phyloP scores from a whole-genome alignment of 2,888 invertebrate species.

The Dolomedes plantarius region DNA sequence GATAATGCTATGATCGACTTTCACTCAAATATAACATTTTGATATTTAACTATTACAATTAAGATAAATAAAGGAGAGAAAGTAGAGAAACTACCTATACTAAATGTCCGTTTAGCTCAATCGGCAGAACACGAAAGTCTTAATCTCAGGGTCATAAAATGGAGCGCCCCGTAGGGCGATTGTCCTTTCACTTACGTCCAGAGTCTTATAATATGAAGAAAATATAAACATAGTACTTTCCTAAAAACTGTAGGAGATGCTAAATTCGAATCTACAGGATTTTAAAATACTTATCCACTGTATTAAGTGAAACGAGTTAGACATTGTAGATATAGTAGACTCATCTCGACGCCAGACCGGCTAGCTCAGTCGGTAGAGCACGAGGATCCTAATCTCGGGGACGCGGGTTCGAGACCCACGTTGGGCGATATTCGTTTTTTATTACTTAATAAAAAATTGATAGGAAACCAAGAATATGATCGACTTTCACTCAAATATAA shows the following conservation, averaged over 20 bases:
- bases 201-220: not conserved
- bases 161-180: not conserved
- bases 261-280: not conserved
- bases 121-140: slow-evolving; percentile 23
- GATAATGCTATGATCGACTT: not conserved
- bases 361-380: slow-evolving; percentile 38
- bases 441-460: no score
- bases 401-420: slow-evolving; percentile 51
- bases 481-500: no score
- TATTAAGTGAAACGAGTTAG: no score
- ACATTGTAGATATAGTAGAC: no score
- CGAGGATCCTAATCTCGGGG: slow-evolving; percentile 34
- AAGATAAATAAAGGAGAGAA: no score
- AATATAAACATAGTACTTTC: no score
- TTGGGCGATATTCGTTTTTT: no score
- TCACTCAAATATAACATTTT: no score
- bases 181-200: not conserved
- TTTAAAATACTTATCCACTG: not conserved
- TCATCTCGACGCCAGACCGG: no score
- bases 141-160: slow-evolving; percentile 22
- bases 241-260: not conserved
- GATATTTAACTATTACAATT: no score
- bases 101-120: not conserved
- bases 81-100: no score
- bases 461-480: no score